Evolutionary conservation across 1,140 invertebrate species (phyloP).

Genomic region (Ceratosolen solmsi): DNA sequence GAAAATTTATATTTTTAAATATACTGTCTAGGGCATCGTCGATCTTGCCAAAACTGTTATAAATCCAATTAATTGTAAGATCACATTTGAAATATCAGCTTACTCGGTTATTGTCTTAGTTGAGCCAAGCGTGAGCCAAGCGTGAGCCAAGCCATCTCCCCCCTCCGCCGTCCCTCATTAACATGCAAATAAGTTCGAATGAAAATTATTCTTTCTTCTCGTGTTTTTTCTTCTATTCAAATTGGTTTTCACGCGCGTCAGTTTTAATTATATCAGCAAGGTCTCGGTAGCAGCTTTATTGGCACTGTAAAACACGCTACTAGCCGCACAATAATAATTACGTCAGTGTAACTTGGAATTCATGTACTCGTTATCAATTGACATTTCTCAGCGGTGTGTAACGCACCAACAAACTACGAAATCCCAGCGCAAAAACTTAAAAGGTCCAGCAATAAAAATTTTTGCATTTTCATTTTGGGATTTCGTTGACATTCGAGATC

Average conservation of each 20-base stretch:
- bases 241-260: neutral
- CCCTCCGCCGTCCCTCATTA: neutral
- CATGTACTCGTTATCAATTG: neutral
- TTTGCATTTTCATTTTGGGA: conserved; percentile 9
- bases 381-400: neutral
- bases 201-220: neutral
- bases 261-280: neutral
- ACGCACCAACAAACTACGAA: neutral
- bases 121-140: neutral
- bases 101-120: neutral
- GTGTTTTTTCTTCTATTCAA: too few relatives aligned
- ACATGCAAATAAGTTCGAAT: neutral
- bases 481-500: neutral
- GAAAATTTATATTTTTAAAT: neutral
- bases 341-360: neutral
- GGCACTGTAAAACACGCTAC: neutral
- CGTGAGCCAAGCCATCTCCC: neutral
- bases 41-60: too few relatives aligned
- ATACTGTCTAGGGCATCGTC: too few relatives aligned
- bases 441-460: neutral
- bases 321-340: neutral
- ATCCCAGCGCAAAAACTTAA: neutral
- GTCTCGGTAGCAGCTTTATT: neutral
- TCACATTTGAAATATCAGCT: too few relatives aligned
- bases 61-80: too few relatives aligned